Base-by-base conservation (phyloP, 2,888 invertebrate genomes). In the Drosophila flavopinicola region DNA sequence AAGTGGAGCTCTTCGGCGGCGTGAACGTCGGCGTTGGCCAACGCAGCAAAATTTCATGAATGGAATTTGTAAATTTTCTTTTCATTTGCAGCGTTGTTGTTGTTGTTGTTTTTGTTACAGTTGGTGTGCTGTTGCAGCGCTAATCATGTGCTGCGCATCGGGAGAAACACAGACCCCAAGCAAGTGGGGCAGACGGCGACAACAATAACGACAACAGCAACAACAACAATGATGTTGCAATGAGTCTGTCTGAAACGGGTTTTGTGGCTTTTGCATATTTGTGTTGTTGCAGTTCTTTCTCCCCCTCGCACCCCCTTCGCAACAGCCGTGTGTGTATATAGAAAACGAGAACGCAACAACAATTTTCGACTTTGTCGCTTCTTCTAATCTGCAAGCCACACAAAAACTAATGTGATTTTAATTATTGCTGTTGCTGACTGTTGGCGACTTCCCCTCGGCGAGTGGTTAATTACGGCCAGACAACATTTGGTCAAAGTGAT, bases 41-140 rank as follows among this genome's bases (percentile, higher is more conserved):
- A 85, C 85, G 85, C 69, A 72, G 85, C 74, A 75, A 79, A 88
- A 89, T 85, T 80, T 84, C 88, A 90, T 90, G 90, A 90, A 90
- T 90, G 90, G 90, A 90, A 90, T 90, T 90, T 87, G 88, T 89
- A 90, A 89, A 86, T 90, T 89, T 88, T 88, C 75, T 84, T 88
- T 88, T 86, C 75, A 75, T 88, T 88, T 88, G 75, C 68, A 72
- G 71, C 63, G 80, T 60, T 56, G 33, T 25, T 60, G 37, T 48
- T 63, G 59, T 51, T 76, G 41, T 27, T 39, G 11, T 30, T 60
- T 24, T 32, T 57, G 42, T 29, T 64, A n/a, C n/a, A n/a, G 35
- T 49, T 65, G 60, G 49, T 76, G 48, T 30, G 23, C 9, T 48
- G 48, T 44, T 60, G 41, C 37, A 70, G 72, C 71, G 82, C 76